Evolutionary conservation across 2,113 vertebrate species (phyloP), one percentile per base, ranked within the genome.

Genomic region (Dolichotis patagonum): DNA sequence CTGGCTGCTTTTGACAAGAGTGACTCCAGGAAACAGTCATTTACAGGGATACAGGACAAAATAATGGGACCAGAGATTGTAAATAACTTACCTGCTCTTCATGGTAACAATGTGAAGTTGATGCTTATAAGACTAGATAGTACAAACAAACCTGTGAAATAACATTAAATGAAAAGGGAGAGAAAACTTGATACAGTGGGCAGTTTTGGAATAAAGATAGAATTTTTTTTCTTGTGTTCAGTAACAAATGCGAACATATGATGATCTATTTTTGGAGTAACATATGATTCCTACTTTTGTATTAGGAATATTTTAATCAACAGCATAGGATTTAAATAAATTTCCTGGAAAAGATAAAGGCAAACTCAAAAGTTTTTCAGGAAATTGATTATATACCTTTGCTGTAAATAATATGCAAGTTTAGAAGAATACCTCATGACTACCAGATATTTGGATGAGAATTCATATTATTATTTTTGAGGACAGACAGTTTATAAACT

Each of bases 21-120:
- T 16, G 0, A 20, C 89, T 98, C 89, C 67, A 35, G 41, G 91
- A 96, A 97, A 93, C 93, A 92, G 49, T 96, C 86, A 98, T 98
- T 97, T 94, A 96, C 96, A 32, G 52, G 94, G 54, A 84, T 96
- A 88, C 60, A 95, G 81, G 78, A 97, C 96, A 46, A 49, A 98
- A 77, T 85, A 97, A 97, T 6, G 13, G 67, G 81, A 96, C 91
- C 88, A 94, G 91, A 98, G 98, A 86, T 38, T 93, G 58, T 84
- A 97, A 97, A 63, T 9, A 97, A 85, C n/a, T 63, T 56, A 96
- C 89, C 85, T 97, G 35, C 80, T 52, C 93, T 90, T 98, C 58
- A 62, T 92, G 93, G 89, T 78, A 97, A 90, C 93, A 84, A 54
- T 30, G 5, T 81, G 26, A 83, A 85, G n/a, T 20, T 85, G 94